These are phyloP conservation scores for Callosobruchus maculatus DNA, from an alignment of 2,888 invertebrate species.

Conservation along the genomic window DNA sequence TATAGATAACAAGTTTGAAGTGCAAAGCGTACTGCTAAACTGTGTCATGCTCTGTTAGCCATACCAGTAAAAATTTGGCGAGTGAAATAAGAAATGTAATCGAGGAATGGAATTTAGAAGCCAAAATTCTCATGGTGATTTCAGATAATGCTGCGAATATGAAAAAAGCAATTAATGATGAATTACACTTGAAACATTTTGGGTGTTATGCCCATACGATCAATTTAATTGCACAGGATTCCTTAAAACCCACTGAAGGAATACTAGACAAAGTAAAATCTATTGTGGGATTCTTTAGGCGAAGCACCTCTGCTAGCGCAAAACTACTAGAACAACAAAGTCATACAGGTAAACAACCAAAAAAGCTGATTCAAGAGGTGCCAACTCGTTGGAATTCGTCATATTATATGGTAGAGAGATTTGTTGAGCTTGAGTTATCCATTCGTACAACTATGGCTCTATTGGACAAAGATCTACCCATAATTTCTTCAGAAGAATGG, in stretches of 20 bases:
- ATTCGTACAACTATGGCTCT: slow-evolving; percentile 23
- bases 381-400: slow-evolving; percentile 25
- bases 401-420: slow-evolving; percentile 20
- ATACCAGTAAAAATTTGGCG: slow-evolving; percentile 4
- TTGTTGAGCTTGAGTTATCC: slow-evolving; percentile 17
- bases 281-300: slow-evolving; percentile 28
- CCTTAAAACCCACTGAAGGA: slow-evolving; percentile 9
- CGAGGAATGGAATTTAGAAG: slow-evolving; percentile 27
- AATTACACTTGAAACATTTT: slow-evolving; percentile 23
- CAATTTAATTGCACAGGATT: slow-evolving; percentile 27
- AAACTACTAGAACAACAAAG: slow-evolving; percentile 2
- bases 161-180: slow-evolving; percentile 23
- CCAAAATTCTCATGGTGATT: slow-evolving; percentile 32
- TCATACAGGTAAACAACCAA: slow-evolving; percentile 2
- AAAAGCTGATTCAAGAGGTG: slow-evolving; percentile 21
- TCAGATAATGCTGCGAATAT: slow-evolving; percentile 35
- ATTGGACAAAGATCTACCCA: slow-evolving; percentile 13
- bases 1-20: slow-evolving; percentile 25
- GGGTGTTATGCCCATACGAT: slow-evolving; percentile 32
- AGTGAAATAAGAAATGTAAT: slow-evolving; percentile 13
- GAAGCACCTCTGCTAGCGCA: slow-evolving; percentile 22
- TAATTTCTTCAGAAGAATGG: slow-evolving; percentile 23
- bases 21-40: slow-evolving; percentile 10
- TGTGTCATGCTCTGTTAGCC: background rate
- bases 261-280: slow-evolving; percentile 19